These are phyloP conservation scores for Triplophysa bombifrons DNA, from an alignment of 2,797 vertebrate species.

Conservation along the genomic window DNA sequence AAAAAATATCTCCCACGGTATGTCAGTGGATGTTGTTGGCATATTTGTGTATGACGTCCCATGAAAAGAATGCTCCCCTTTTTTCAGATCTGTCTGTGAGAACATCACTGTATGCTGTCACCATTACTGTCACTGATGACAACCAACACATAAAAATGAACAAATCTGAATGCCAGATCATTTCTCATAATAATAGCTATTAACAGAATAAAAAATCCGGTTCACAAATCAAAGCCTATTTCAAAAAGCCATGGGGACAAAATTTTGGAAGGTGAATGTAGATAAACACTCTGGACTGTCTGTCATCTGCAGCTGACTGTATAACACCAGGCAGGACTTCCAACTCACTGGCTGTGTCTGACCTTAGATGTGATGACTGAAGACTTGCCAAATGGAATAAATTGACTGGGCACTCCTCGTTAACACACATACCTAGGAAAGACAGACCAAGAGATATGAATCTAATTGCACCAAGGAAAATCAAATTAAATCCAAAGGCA, in stretches of 20 bases:
- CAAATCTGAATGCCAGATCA: no score
- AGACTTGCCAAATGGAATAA: constrained; percentile 47
- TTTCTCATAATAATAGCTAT: no score
- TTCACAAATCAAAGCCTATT: not conserved
- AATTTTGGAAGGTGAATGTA: not conserved
- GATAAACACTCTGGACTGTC: constrained; percentile 16
- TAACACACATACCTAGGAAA: constrained; percentile 1
- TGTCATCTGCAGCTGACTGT: constrained; percentile 18
- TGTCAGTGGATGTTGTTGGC: not conserved
- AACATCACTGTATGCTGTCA: not conserved
- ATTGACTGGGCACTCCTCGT: constrained; percentile 35
- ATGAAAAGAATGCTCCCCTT: no score
- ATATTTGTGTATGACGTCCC: no score
- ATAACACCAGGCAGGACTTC: constrained; percentile 21
- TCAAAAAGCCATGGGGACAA: not conserved
- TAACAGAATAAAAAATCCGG: no score
- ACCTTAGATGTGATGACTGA: constrained; percentile 54
- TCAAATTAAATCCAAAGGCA: not conserved
- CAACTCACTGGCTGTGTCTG: constrained; percentile 33
- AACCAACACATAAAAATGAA: not conserved
- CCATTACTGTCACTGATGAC: not conserved
- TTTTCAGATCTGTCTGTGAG: not conserved
- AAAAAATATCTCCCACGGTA: no score
- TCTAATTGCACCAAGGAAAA: not conserved
- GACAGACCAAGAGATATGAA: not conserved